Conservation (phyloP, 2,888 invertebrate genomes). For the Anoplius nigerrimus region DNA sequence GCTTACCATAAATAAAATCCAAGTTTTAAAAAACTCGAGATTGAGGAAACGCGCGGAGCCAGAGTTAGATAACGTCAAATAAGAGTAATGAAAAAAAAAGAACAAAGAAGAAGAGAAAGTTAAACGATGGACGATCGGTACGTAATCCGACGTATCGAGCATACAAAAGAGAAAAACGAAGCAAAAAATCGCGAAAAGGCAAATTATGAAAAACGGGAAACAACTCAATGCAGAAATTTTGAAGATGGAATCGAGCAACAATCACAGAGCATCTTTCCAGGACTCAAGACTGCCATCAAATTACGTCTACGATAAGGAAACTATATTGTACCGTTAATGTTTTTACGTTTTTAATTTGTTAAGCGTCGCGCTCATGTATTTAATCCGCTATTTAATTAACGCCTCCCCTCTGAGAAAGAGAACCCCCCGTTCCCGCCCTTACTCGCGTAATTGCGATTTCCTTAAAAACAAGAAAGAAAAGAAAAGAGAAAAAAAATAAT, state of each 20-base stretch:
- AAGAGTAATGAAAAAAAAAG: background rate
- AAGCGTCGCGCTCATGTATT: slow-evolving; percentile 67
- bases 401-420: slow-evolving; percentile 39
- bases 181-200: slow-evolving; percentile 33
- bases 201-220: slow-evolving; percentile 32
- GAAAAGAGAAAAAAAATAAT: no score
- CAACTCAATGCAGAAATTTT: slow-evolving; percentile 3
- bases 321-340: slow-evolving; percentile 72
- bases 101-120: background rate
- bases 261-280: slow-evolving; percentile 70
- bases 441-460: slow-evolving; percentile 37
- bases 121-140: background rate
- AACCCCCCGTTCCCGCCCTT: slow-evolving; percentile 48
- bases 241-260: slow-evolving; percentile 63
- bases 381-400: slow-evolving; percentile 57
- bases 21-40: slow-evolving; percentile 55
- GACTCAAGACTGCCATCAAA: slow-evolving; percentile 73
- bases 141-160: background rate
- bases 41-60: slow-evolving; percentile 41
- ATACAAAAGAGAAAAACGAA: slow-evolving; percentile 19
- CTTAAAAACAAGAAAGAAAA: slow-evolving; percentile 33
- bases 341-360: slow-evolving; percentile 73
- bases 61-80: slow-evolving; percentile 34
- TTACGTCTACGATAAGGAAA: slow-evolving; percentile 70
- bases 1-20: slow-evolving; percentile 68